Evolutionary conservation across 2,113 vertebrate species (phyloP).

Genomic region (Amblyornis subalaris): DNA sequence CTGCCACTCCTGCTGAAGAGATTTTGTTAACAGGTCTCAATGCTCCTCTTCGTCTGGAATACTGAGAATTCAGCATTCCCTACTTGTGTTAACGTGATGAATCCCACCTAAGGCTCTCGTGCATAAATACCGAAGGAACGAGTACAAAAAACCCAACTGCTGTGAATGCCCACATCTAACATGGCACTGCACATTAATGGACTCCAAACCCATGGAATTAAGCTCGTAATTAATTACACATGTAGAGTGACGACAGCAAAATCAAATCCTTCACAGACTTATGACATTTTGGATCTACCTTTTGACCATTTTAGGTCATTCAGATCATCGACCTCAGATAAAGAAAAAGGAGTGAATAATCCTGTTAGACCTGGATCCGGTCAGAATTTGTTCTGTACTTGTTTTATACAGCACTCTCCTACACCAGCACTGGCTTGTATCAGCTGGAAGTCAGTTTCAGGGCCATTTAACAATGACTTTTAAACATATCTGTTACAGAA

Average conservation of each 20-base stretch:
- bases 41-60: neutral
- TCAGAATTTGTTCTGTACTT: neutral
- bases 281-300: neutral
- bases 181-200: neutral
- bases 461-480: neutral
- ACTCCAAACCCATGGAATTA: neutral
- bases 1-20: neutral
- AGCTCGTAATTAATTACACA: neutral
- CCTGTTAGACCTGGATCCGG: neutral
- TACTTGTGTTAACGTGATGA: neutral
- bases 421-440: neutral
- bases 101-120: neutral
- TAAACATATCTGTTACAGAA: neutral
- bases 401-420: neutral
- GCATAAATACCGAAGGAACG: neutral
- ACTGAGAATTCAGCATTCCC: neutral
- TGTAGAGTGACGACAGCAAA: neutral
- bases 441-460: neutral
- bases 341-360: neutral
- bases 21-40: neutral
- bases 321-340: neutral
- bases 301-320: neutral
- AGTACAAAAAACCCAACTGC: neutral
- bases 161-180: neutral
- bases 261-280: neutral